Base-by-base conservation (phyloP, 2,797 vertebrate genomes). In the Erethizon dorsatum region DNA sequence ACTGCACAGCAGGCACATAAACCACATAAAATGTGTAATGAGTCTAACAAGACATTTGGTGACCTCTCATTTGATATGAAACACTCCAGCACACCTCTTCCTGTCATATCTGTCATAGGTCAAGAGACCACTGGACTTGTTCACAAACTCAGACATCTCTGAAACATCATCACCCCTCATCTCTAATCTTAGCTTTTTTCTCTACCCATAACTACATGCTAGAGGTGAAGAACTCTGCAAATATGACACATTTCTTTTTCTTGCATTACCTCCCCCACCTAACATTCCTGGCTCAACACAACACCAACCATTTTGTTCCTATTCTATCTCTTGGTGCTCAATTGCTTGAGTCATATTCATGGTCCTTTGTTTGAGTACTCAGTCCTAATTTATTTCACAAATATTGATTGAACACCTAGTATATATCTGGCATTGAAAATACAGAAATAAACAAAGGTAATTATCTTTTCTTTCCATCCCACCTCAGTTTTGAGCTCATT, bases 61-160 rank as follows among this genome's bases (percentile, higher is more conserved):
- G 28, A n/a, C 15, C 52, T 75, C 75, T 85, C 78, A n/a, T 6
- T 93, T 80, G 56, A 56, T 77, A 10, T 91, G 88, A 95, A 95
- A 61, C 14, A 12, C 3, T 45, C 18, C 33, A 65, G 47, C n/a
- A 22, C 6, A 50, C n/a, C 20, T 24, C 13, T 79, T 82, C 52
- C 50, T 84, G 37, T 17, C 79, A 17, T 88, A 65, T 45, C 47
- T 59, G 17, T 67, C 71, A 52, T 4, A 33, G 47, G 41, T 88
- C 26, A 59, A 52, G 33, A n/a, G 57, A 65, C 22, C 47, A 33
- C 5, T 50, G 73, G n/a, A 63, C 80, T 67, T 63, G 41, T 28
- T 86, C 57, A 77, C 52, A 88, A 75, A 83, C 18, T 54, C 41
- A 37, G n/a, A 45, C 59, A 10, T 84, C 26, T 33, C 45, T 33